These are phyloP conservation scores for Schizaphis graminum DNA, from an alignment of 2,888 invertebrate species.

Conservation along the genomic window DNA sequence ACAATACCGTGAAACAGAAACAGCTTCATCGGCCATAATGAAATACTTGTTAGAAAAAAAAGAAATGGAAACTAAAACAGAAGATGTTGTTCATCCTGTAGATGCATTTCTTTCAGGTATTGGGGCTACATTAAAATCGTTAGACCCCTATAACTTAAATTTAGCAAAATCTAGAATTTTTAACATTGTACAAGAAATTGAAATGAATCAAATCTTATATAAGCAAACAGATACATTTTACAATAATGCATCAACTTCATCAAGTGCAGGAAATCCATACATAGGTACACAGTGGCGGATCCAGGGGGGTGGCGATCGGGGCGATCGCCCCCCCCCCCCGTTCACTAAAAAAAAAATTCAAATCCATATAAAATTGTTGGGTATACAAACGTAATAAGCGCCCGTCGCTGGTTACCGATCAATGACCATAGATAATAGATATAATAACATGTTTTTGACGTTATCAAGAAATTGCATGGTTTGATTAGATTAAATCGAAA, in stretches of 20 bases:
- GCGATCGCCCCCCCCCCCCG: too few relatives aligned
- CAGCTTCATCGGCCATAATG: slow-evolving; percentile 17
- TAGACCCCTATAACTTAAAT: slow-evolving; percentile 24
- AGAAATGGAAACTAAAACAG: not conserved
- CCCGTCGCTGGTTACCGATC: too few relatives aligned
- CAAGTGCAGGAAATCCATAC: not conserved
- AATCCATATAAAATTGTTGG: too few relatives aligned
- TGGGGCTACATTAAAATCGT: slow-evolving; percentile 12
- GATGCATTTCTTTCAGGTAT: slow-evolving; percentile 29
- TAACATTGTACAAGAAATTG: not conserved
- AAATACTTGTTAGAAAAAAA: slow-evolving; percentile 40
- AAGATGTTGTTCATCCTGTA: not conserved
- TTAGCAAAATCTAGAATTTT: slow-evolving; percentile 28
- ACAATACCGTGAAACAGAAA: slow-evolving; percentile 24
- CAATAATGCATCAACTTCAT: not conserved
- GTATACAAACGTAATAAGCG: too few relatives aligned
- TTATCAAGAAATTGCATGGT: too few relatives aligned
- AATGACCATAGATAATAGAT: too few relatives aligned
- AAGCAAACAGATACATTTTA: slow-evolving; percentile 3
- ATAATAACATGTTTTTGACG: too few relatives aligned
- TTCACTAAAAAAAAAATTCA: too few relatives aligned
- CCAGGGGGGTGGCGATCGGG: too few relatives aligned
- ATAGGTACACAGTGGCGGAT: not conserved
- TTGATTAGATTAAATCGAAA: too few relatives aligned
- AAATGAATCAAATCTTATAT: slow-evolving; percentile 19